Conservation (phyloP, 2,888 invertebrate genomes). For the Ectropis crepuscularia region DNA sequence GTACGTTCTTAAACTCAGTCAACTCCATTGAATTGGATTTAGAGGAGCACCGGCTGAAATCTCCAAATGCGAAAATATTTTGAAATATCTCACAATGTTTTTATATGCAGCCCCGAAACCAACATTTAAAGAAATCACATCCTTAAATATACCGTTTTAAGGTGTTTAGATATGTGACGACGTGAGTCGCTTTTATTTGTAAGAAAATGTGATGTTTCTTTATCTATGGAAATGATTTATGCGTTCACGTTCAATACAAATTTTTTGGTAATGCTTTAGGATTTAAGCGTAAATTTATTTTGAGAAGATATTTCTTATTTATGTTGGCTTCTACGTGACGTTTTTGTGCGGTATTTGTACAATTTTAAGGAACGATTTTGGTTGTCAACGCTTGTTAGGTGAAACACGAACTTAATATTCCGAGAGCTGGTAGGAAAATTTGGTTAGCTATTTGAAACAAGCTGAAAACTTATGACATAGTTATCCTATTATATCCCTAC, state of each 20-base stretch:
- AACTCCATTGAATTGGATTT: conserved; percentile 37
- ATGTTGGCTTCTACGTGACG: conserved; percentile 17
- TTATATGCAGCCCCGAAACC: conserved; percentile 21
- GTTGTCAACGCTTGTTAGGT: not conserved
- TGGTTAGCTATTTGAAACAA: no score
- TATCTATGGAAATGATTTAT: conserved; percentile 32
- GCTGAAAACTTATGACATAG: no score
- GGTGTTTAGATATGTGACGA: conserved; percentile 5
- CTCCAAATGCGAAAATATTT: conserved; percentile 36
- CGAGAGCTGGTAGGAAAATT: no score
- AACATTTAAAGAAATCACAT: conserved; percentile 4
- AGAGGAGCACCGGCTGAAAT: conserved; percentile 11
- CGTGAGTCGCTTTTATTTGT: conserved; percentile 1
- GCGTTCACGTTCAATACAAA: conserved; percentile 27
- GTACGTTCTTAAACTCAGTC: conserved; percentile 35
- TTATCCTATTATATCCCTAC: no score
- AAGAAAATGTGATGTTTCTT: conserved; percentile 23
- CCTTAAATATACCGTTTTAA: conserved; percentile 13
- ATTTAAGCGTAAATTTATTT: conserved; percentile 24
- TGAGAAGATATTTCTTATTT: conserved; percentile 26
- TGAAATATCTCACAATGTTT: conserved; percentile 19
- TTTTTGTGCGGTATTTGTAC: conserved; percentile 8
- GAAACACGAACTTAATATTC: not conserved
- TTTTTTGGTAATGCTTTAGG: conserved; percentile 23
- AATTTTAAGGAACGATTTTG: not conserved